Evolutionary conservation across 2,888 invertebrate species (phyloP).

Genomic region (Leptopilina syphax): DNA sequence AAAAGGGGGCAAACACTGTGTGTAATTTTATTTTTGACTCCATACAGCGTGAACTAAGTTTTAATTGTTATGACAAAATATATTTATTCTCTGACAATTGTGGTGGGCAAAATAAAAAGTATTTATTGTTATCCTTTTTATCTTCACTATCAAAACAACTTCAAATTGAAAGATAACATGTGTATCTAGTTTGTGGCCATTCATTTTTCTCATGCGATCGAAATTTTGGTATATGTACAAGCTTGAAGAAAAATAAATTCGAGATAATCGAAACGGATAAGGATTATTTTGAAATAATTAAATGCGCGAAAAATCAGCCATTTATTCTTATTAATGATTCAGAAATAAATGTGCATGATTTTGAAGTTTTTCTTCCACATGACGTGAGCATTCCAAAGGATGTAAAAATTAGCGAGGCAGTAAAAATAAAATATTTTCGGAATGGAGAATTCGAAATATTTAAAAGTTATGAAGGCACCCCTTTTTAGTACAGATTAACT

Average conservation of each 20-base stretch:
- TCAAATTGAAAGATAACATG: not conserved
- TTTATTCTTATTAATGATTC: constrained; percentile 46
- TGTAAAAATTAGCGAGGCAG: not conserved
- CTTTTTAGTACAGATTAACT: not conserved
- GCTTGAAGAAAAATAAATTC: constrained; percentile 42
- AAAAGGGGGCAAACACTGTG: constrained; percentile 55
- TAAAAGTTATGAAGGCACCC: not conserved
- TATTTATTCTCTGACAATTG: constrained; percentile 45
- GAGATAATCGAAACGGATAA: constrained; percentile 49
- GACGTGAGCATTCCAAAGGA: not conserved
- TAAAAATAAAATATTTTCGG: not conserved
- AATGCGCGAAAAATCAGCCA: constrained; percentile 47
- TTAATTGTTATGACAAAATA: constrained; percentile 48
- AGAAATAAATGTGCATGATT: constrained; percentile 47
- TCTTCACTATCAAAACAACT: constrained; percentile 43
- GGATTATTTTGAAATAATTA: constrained; percentile 47
- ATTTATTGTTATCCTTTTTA: constrained; percentile 23
- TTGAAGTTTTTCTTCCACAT: constrained; percentile 41
- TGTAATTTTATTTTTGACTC: constrained; percentile 48
- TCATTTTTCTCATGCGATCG: not conserved
- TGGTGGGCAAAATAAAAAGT: too few species aligned
- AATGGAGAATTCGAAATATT: not conserved
- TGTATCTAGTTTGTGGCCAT: too few species aligned
- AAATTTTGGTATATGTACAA: constrained; percentile 44
- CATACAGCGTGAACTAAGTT: constrained; percentile 46